Evolutionary conservation across 1,140 invertebrate genomes (phyloP).

Genomic region (Drosophila kikkawai): DNA sequence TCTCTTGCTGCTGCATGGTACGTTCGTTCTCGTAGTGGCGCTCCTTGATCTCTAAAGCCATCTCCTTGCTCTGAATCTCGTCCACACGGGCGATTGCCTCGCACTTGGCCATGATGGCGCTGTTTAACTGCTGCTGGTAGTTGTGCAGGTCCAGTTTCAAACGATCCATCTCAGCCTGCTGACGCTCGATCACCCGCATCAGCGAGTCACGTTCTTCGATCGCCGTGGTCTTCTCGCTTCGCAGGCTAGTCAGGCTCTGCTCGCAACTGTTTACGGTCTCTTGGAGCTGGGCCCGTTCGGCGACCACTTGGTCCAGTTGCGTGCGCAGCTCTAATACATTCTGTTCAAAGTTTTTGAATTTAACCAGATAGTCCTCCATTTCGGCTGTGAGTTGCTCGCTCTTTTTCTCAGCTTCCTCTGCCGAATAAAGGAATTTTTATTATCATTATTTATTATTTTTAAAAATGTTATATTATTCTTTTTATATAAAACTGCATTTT

Average conservation of each 20-base stretch:
- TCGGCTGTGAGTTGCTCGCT: slow-evolving; percentile 87
- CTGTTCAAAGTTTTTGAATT: slow-evolving; percentile 88
- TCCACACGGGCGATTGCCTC: slow-evolving; percentile 92
- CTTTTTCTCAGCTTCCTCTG: slow-evolving; percentile 87
- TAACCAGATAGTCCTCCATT: slow-evolving; percentile 88
- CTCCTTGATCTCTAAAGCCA: slow-evolving; percentile 92
- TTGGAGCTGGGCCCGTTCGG: slow-evolving; percentile 88
- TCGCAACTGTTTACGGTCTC: slow-evolving; percentile 87
- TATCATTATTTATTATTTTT: neutral
- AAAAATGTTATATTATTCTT: too few species aligned
- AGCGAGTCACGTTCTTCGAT: slow-evolving; percentile 90
- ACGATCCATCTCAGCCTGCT: slow-evolving; percentile 89
- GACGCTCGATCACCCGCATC: slow-evolving; percentile 88
- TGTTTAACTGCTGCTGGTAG: slow-evolving; percentile 88
- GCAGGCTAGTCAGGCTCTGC: slow-evolving; percentile 86
- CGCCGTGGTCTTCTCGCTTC: slow-evolving; percentile 88
- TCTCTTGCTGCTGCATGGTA: slow-evolving; percentile 90
- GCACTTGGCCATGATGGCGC: slow-evolving; percentile 91
- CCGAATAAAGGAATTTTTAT: neutral
- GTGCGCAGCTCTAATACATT: slow-evolving; percentile 88
- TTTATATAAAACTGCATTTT: too few species aligned
- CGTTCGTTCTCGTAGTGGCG: slow-evolving; percentile 93
- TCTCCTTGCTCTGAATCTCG: slow-evolving; percentile 92
- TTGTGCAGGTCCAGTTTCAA: slow-evolving; percentile 88
- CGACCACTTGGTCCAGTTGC: slow-evolving; percentile 87